Base-by-base conservation (phyloP, 2,797 vertebrate genomes). In the Epinephelus malabaricus region DNA sequence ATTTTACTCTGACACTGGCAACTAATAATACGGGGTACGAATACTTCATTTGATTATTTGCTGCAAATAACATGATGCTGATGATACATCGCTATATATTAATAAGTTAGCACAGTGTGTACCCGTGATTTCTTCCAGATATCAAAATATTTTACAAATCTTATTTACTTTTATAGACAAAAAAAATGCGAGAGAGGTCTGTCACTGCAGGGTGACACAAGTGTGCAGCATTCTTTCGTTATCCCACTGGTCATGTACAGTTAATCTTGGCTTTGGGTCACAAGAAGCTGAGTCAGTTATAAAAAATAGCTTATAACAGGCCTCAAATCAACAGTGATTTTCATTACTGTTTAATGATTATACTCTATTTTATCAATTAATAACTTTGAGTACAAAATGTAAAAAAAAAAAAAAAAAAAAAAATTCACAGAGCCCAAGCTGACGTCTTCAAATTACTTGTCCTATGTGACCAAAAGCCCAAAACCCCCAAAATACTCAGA, bases 251-350 rank as follows among this genome's bases (percentile, higher is more conserved):
- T 1, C 34, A 8, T 34, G 34, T 34, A 34, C 34, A 67, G 62
- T 76, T 84, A 83, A 82, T 81, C 79, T 89, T 76, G 68, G 59
- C 56, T 70, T 69, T 54, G 62, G 79, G 71, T 85, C 66, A 78
- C 74, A 73, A 79, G 79, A 86, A 80, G 18, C 72, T 73, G 74
- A 65, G 19, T 76, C 70, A 89, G 87, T 88, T 87, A 58, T 84
- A 47, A 75, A 56, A 90, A 83, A 89, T 87, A 77, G 74, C 73
- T 85, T 23, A 78, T 76, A 75, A 63, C 25, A 55, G 3, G 51
- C 19, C 14, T 60, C 21, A 75, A 58, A n/a, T 5, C 8, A 10
- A n/a, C 2, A 12, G 14, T 45, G 25, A 23, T 56, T 62, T 34
- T 71, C 4, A 58, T n/a, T 27, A 34, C n/a, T n/a, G 30, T 45